Percentiles rank a stretch among this genome's conserved stretches.
Evolutionary conservation across 2,797 vertebrate genomes (phyloP).

Genomic region (Scyliorhinus canicula): DNA sequence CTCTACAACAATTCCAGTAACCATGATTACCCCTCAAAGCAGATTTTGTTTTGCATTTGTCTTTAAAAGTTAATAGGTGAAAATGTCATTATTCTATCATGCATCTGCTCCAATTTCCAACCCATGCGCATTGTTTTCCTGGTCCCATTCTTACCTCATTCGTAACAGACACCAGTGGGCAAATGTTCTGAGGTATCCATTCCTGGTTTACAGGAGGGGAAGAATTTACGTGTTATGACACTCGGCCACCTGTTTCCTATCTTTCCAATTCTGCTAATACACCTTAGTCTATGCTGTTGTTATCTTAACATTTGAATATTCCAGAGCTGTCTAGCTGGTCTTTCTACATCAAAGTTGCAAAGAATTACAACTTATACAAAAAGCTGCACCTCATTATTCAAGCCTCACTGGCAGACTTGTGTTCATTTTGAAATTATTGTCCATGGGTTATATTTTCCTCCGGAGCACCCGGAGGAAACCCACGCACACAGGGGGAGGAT

Average conservation of each 20-base stretch:
- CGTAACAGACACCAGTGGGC: neutral
- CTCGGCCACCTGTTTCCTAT: neutral
- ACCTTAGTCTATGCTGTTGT: neutral
- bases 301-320: neutral
- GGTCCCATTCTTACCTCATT: neutral
- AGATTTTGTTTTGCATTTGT: neutral
- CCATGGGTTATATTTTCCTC: too few species aligned
- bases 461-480: too few species aligned
- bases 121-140: neutral
- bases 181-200: neutral
- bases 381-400: neutral
- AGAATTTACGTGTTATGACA: too few species aligned
- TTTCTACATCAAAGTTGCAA: neutral
- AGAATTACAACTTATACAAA: neutral
- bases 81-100: neutral
- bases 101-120: neutral
- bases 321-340: neutral
- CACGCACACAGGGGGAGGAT: too few species aligned
- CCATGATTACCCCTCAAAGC: too few species aligned
- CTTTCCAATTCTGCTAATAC: neutral
- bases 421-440: neutral
- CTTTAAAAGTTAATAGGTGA: neutral
- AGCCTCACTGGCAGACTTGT: neutral
- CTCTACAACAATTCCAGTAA: neutral
- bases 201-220: neutral